Base-by-base conservation (phyloP, 2,113 vertebrate species). In the Ictalurus furcatus region DNA sequence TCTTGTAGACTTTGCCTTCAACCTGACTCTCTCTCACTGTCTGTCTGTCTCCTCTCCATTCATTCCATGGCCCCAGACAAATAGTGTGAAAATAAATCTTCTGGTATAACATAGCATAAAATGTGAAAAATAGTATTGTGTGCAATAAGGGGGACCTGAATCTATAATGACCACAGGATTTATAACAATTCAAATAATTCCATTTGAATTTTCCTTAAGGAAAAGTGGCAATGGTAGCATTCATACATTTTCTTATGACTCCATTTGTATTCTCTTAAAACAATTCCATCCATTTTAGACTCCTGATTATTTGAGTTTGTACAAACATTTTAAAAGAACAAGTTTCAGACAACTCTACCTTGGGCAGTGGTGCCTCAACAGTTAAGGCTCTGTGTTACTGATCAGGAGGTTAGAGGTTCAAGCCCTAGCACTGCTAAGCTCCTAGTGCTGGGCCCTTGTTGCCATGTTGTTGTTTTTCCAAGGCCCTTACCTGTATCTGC, bases 41-140 rank as follows among this genome's bases (percentile, higher is more conserved):
- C 12, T 73, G 17, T 14, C 6, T 73, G 11, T 71, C 67, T 83
- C 76, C 13, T 23, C 52, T 48, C 30, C 21, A 58, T 54, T 23
- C 58, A 73, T 58, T 78, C 28, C 44, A 54, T 83, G 58, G 84
- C 82, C 65, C 84, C 65, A 74, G 79, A 82, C 83, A 85, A 84
- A 85, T 86, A 69, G 65, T 67, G 40, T 65, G 58, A 59, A 61
- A 85, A 88, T 83, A 85, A 81, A 76, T 56, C n/a, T 17, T 44
- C 11, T 58, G 67, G 79, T 85, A 61, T 21, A 85, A 71, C 44
- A 48, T 78, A 28, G 59, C 48, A 71, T 83, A 84, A 56, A 78
- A 90, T 25, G 19, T 90, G 30, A 54, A 30, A 9, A 58, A 81
- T 58, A 12, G 79, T 58, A 28, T 81, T 56, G 14, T 81, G n/a